phyloP scores from a whole-genome alignment of 2,113 vertebrate genomes.

The Sitta europaea region DNA sequence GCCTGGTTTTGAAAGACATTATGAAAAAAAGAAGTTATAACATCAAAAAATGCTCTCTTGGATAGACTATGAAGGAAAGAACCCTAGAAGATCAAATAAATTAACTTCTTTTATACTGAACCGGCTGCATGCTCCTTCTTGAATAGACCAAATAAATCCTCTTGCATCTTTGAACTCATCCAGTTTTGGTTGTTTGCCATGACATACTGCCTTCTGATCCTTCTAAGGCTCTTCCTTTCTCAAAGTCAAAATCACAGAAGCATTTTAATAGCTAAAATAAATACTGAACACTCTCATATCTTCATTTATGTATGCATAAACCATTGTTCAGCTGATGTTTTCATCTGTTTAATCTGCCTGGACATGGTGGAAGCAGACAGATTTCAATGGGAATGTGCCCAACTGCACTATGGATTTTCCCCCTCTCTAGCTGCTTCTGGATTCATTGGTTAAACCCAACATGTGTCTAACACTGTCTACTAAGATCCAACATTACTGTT shows the following conservation, averaged over 20 bases:
- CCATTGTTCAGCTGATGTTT: not conserved
- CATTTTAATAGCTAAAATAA: not conserved
- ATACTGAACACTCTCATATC: not conserved
- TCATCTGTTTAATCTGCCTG: not conserved
- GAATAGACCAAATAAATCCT: not conserved
- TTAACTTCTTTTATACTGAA: not conserved
- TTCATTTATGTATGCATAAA: not conserved
- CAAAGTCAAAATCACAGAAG: not conserved
- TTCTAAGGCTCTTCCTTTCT: not conserved
- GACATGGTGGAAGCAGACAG: not conserved
- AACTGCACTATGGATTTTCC: not conserved
- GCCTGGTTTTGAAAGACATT: not conserved
- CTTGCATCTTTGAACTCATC: not conserved
- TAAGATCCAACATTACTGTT: not conserved
- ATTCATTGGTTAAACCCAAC: not conserved
- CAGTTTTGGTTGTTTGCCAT: not conserved
- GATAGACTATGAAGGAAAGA: not conserved
- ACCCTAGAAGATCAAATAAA: not conserved
- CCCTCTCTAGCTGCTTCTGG: not conserved
- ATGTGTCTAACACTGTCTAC: not conserved
- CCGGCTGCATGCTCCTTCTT: not conserved
- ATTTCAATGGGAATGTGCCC: not conserved
- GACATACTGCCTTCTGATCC: not conserved
- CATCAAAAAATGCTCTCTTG: not conserved
- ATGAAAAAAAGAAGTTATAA: not conserved